Percentiles rank a stretch among this genome's conserved stretches.
Evolutionary conservation across 2,888 invertebrate species (phyloP).

Genomic region (Dendrolimus houi): DNA sequence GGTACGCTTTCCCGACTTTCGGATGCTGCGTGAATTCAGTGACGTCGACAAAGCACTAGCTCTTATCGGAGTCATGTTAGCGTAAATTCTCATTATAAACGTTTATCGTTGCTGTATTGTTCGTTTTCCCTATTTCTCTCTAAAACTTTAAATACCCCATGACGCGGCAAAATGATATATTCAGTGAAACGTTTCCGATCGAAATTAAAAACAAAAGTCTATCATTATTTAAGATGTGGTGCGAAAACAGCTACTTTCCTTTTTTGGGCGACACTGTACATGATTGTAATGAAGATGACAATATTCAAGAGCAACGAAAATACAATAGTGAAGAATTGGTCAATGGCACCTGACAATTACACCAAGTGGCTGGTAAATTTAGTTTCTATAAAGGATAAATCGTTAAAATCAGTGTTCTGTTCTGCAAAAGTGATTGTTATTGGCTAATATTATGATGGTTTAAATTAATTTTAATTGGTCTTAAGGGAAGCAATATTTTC

Average conservation of each 20-base stretch:
- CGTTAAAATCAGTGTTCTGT: too few relatives aligned
- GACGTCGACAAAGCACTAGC: background rate
- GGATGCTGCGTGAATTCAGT: slow-evolving; percentile 49
- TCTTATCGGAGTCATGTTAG: slow-evolving; percentile 20
- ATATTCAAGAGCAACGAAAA: slow-evolving; percentile 58
- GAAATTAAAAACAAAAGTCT: slow-evolving; percentile 47
- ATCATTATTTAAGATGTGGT: slow-evolving; percentile 57
- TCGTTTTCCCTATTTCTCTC: slow-evolving; percentile 12
- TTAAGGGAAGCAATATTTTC: slow-evolving; percentile 3
- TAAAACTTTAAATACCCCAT: slow-evolving; percentile 35
- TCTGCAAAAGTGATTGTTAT: too few relatives aligned
- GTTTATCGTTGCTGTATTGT: background rate
- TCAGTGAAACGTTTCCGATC: slow-evolving; percentile 48
- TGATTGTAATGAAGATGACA: slow-evolving; percentile 67
- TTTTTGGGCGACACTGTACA: slow-evolving; percentile 63
- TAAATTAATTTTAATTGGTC: too few relatives aligned
- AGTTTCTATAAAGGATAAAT: background rate
- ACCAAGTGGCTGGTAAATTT: slow-evolving; percentile 63
- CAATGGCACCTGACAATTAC: slow-evolving; percentile 62
- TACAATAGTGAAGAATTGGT: slow-evolving; percentile 50
- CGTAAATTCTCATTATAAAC: slow-evolving; percentile 9
- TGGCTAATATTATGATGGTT: too few relatives aligned
- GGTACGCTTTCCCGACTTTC: slow-evolving; percentile 22
- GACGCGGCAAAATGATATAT: slow-evolving; percentile 49
- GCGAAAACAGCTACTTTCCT: slow-evolving; percentile 64